Conservation (phyloP, 2,797 vertebrate genomes). For the Labeo calbasu region DNA sequence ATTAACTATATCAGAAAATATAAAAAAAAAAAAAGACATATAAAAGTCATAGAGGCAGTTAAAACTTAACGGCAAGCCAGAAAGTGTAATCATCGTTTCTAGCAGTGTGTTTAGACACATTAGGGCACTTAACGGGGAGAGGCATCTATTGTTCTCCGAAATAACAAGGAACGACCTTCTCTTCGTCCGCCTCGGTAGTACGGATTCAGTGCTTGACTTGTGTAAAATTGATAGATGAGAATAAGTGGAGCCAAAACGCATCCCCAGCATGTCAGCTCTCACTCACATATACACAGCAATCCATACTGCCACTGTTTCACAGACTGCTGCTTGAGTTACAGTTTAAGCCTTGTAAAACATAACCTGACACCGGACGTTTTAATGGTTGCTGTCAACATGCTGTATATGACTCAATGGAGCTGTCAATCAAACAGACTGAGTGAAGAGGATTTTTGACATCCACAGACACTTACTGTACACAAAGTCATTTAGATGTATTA, state of each 20-base stretch:
- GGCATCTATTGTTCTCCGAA: neutral
- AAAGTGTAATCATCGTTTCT: conserved; percentile 15
- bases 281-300: conserved; percentile 27
- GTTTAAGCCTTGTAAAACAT: conserved; percentile 25
- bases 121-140: neutral
- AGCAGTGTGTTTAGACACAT: neutral
- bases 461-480: neutral
- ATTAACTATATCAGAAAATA: no score
- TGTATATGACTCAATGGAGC: conserved; percentile 14
- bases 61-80: neutral
- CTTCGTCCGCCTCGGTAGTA: neutral
- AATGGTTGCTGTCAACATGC: conserved; percentile 32
- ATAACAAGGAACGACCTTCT: conserved; percentile 17
- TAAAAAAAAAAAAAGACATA: no score
- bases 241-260: neutral
- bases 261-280: conserved; percentile 7
- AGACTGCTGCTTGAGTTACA: conserved; percentile 20
- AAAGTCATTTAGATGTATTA: neutral
- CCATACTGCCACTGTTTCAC: conserved; percentile 27
- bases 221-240: conserved; percentile 18
- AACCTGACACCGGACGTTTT: neutral
- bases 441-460: neutral
- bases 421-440: conserved; percentile 5
- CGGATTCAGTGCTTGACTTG: conserved; percentile 15
- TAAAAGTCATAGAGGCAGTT: neutral